Percentiles rank a stretch among this genome's conserved stretches.
Conservation (phyloP, 1,140 invertebrate species). For the Potamilus streckersoni region DNA sequence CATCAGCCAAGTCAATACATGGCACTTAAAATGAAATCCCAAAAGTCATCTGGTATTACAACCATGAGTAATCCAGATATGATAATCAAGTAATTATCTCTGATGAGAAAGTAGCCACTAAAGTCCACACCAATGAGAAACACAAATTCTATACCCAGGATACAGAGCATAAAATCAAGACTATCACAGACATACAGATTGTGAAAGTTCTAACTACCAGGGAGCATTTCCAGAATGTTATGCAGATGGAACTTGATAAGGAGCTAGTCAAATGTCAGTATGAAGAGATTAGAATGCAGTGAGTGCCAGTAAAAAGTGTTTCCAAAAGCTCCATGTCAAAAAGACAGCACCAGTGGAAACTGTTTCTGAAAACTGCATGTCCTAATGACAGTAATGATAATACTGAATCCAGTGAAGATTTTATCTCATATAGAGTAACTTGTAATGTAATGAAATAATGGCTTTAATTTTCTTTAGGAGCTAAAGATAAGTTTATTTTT, state of each 20-base stretch:
- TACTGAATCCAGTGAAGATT: no score
- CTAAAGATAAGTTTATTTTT: no score
- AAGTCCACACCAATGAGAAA: neutral
- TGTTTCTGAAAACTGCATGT: no score
- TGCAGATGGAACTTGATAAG: neutral
- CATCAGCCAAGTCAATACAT: slow-evolving; percentile 17
- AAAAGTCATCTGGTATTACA: neutral
- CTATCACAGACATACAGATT: neutral
- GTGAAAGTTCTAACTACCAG: neutral
- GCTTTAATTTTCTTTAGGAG: no score
- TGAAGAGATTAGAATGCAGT: neutral
- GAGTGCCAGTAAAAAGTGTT: no score
- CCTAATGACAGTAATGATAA: no score
- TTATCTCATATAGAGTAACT: no score
- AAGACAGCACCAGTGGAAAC: no score
- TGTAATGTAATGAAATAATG: no score
- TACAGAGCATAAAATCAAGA: slow-evolving; percentile 1
- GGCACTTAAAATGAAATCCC: slow-evolving; percentile 14
- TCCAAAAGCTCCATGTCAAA: no score
- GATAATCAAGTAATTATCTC: neutral
- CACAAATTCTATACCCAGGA: slow-evolving; percentile 1
- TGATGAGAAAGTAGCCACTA: slow-evolving; percentile 7
- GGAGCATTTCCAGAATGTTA: neutral
- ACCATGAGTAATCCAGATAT: slow-evolving; percentile 8
- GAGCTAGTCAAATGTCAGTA: neutral